Evolutionary conservation across 2,113 vertebrate species (phyloP), one percentile per base, ranked within the genome.

Genomic region (Egretta garzetta): DNA sequence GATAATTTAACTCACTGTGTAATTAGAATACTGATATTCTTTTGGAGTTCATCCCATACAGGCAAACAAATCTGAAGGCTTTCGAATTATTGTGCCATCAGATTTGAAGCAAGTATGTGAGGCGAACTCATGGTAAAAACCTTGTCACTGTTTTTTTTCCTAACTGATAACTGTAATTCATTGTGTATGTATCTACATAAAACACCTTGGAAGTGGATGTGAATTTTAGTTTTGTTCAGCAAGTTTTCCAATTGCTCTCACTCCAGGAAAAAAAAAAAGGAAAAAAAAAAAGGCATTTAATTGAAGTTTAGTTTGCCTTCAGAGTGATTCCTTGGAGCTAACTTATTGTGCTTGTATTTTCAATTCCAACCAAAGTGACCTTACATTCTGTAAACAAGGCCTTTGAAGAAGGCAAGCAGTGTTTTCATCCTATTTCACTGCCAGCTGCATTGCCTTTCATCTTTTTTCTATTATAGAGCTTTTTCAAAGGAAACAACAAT

Each of bases 301-400:
- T 58, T 94, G 58, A 90, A 88, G 68, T 94, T 91, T 66, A 47
- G 43, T 86, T 89, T 86, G 43, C 74, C 50, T 94, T 96, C 72
- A 58, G 67, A 91, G 18, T 59, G 45, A 76, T 95, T 96, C 74
- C 39, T 96, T 79, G 60, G 41, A 83, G 67, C 72, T 95, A 32
- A 43, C 6, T 87, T 85, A 79, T 90, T 90, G 63, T 92, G 55
- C 49, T 88, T 77, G 55, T 53, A 60, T 91, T 96, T 95, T 96
- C 86, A 89, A 16, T 90, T 87, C 55, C 68, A 59, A 39, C 49
- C 64, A 87, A 82, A 95, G 76, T 95, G 91, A 95, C 91, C 96
- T 96, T 81, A 93, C 58, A 55, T 96, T 91, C 79, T 89, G 45
- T 95, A 96, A 96, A 93, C 89, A 97, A 72, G 76, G 82, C 45